phyloP scores from a whole-genome alignment of 2,113 vertebrate genomes.

The Chroicocephalus ridibundus region DNA sequence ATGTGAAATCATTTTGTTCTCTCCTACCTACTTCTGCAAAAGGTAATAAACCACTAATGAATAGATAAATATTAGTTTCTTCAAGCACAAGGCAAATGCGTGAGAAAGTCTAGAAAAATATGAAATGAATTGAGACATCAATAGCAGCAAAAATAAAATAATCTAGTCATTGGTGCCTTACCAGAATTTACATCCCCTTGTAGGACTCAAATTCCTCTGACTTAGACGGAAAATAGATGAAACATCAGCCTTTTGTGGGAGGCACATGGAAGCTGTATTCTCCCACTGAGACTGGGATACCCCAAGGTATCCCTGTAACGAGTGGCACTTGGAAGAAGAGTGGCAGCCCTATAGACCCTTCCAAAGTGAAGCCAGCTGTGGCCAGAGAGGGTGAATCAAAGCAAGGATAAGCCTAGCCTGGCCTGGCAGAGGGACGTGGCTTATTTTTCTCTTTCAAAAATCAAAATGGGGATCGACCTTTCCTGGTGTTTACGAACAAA shows the following conservation, averaged over 20 bases:
- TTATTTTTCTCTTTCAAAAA: background rate
- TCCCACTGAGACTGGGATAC: background rate
- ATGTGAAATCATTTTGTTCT: background rate
- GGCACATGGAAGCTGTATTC: background rate
- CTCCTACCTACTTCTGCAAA: background rate
- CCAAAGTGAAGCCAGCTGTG: background rate
- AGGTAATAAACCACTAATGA: background rate
- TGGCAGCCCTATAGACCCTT: background rate
- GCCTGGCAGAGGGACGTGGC: background rate
- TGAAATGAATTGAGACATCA: background rate
- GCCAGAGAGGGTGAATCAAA: background rate
- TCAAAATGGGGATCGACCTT: background rate
- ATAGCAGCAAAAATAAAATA: background rate
- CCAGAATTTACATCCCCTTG: background rate
- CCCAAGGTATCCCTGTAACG: accelerated
- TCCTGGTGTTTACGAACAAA: background rate
- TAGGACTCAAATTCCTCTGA: background rate
- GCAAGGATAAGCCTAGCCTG: background rate
- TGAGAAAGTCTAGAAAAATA: background rate
- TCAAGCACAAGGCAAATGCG: background rate
- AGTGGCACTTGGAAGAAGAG: background rate
- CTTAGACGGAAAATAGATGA: background rate
- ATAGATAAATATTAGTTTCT: background rate
- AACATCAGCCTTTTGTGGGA: background rate
- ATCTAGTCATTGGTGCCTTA: background rate